Evolutionary conservation across 2,113 vertebrate genomes (phyloP), one percentile per base, ranked within the genome.

Genomic region (Anoplopoma fimbria): DNA sequence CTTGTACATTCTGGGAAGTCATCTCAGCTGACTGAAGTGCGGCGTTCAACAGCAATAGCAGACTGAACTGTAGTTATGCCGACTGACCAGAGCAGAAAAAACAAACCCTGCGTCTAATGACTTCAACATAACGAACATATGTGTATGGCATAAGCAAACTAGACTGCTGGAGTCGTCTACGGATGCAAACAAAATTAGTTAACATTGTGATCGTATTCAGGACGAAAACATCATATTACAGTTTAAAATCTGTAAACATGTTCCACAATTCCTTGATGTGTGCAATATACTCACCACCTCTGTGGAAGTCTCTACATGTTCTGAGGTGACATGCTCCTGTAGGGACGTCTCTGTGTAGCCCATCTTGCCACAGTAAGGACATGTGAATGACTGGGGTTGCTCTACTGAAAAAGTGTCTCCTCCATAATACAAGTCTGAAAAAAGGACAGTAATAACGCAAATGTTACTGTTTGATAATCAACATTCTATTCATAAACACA

Each of bases 301-400:
- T 90, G 98, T 99, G 87, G 98, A 98, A 76, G 98, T 98, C 95
- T 99, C 98, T 86, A 97, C 96, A 13, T 99, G 98, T 87, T 99
- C 98, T 75, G 98, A 97, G 95, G 98, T 97, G 93, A 99, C 97
- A 13, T 99, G 98, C 91, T 99, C 98, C 95, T 99, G 98, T 95
- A 99, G 96, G 93, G 98, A 98, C 62, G 97, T 97, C 95, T 99
- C 98, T 4, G 97, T 99, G 91, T 96, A 98, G 93, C 98, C 98
- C 98, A 99, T 99, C 92, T 97, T 99, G 40, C 98, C 98, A 95
- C 98, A 99, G 94, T 99, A 99, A 92, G 98, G 98, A 97, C 98
- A 99, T 88, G 98, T 99, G 83, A 99, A 99, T 3, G 98, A 97
- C 93, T 99, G 98, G 73, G 98, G 98, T 87, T 99, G 97, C 89